A percentile compares a stretch with the other conserved stretches of the same genome.
These are phyloP conservation scores for Lutjanus erythropterus DNA, from an alignment of 2,113 vertebrate species.

Conservation along the genomic window DNA sequence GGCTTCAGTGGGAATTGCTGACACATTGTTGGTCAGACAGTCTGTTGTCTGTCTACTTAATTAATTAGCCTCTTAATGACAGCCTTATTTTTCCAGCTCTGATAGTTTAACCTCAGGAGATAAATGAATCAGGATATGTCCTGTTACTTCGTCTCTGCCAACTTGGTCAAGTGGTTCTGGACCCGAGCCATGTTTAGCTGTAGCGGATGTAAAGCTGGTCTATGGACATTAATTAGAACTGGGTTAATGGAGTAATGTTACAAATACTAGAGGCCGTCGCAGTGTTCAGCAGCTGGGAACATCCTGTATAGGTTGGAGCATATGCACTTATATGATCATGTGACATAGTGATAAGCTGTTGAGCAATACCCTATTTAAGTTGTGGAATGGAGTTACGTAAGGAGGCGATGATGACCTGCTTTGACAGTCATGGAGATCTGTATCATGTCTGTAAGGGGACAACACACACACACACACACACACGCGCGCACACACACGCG, in stretches of 20 bases:
- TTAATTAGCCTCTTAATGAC: slow-evolving; percentile 18
- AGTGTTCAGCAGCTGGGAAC: neutral
- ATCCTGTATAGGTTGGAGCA: neutral
- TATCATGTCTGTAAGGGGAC: neutral
- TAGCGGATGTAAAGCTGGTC: neutral
- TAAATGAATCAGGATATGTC: slow-evolving; percentile 13
- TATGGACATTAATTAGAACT: slow-evolving; percentile 8
- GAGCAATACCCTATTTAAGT: slow-evolving; percentile 27
- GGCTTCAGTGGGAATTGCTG: neutral
- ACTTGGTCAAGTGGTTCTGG: slow-evolving; percentile 15
- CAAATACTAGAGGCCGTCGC: slow-evolving; percentile 10
- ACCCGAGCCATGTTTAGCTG: slow-evolving; percentile 20
- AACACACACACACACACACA: slow-evolving; percentile 10
- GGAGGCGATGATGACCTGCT: slow-evolving; percentile 23
- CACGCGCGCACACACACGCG: no score
- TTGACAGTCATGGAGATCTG: slow-evolving; percentile 9
- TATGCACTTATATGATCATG: neutral
- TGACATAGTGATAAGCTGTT: slow-evolving; percentile 23
- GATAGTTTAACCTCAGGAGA: slow-evolving; percentile 18
- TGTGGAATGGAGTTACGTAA: slow-evolving; percentile 38
- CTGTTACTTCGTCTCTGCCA: neutral
- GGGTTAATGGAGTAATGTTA: neutral
- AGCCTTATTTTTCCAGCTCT: slow-evolving; percentile 5
- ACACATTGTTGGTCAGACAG: neutral
- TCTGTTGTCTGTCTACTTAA: slow-evolving; percentile 8